A percentile compares a stretch with the other conserved stretches of the same genome.
phyloP scores from a whole-genome alignment of 2,113 vertebrate genomes.

The Ptilonorhynchus violaceus region DNA sequence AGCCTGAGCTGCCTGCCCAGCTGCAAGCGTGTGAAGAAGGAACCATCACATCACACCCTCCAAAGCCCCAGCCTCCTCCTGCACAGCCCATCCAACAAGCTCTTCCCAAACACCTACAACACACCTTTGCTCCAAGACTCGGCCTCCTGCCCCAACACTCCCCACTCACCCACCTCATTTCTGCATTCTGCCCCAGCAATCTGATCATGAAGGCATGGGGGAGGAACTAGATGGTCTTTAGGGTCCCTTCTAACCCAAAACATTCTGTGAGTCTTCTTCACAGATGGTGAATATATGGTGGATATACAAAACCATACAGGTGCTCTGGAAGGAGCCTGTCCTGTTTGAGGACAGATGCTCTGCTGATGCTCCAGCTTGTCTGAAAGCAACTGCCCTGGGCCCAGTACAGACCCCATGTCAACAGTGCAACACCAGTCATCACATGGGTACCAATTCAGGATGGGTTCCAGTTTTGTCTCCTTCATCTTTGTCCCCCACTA shows the following conservation, averaged over 20 bases:
- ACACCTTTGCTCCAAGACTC: not conserved
- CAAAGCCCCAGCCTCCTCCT: not conserved
- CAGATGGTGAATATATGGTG: not conserved
- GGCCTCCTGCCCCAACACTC: not conserved
- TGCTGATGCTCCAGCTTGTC: not conserved
- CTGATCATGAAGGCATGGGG: not conserved
- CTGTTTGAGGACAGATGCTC: not conserved
- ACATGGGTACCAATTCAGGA: not conserved
- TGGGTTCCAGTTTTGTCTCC: not conserved
- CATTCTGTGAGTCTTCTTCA: not conserved
- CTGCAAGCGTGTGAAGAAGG: not conserved
- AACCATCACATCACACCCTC: not conserved
- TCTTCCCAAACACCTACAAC: not conserved
- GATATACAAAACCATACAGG: rapidly evolving
- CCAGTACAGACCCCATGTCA: not conserved
- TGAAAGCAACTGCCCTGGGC: not conserved
- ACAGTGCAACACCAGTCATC: not conserved
- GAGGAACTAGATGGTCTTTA: not conserved
- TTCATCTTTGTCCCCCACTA: not conserved
- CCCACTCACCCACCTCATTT: not conserved
- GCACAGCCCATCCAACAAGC: not conserved
- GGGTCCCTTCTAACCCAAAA: not conserved
- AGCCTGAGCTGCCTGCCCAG: not conserved
- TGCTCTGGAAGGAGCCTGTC: not conserved
- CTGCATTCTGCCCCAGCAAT: not conserved